phyloP scores from a whole-genome alignment of 2,888 invertebrate genomes.

The Morinoia aosen region DNA sequence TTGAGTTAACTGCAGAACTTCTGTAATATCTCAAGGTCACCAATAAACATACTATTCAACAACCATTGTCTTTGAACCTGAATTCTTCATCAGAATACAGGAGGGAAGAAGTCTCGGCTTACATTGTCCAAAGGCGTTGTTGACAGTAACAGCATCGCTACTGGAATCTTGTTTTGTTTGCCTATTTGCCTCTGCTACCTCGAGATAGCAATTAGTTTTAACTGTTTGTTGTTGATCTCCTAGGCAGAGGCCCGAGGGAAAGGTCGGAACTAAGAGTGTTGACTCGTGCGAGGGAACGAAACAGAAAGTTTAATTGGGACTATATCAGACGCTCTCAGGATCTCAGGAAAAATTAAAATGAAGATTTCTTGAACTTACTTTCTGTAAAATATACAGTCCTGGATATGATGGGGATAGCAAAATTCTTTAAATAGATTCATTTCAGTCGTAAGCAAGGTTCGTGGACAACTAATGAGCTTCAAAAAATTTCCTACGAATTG shows the following conservation, averaged over 20 bases:
- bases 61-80: neutral
- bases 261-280: neutral
- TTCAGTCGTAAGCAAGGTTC: neutral
- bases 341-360: neutral
- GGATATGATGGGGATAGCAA: no score
- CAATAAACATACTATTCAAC: neutral
- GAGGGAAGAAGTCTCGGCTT: neutral
- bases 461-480: neutral
- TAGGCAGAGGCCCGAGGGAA: neutral
- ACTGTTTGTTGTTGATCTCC: constrained; percentile 7
- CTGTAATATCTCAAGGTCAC: neutral
- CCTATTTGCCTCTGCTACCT: neutral
- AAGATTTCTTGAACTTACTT: no score
- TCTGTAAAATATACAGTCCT: no score
- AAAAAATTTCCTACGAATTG: neutral
- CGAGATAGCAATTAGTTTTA: constrained; percentile 13
- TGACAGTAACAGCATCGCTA: neutral
- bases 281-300: neutral
- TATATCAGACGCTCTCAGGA: neutral
- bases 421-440: neutral
- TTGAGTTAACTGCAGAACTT: no score
- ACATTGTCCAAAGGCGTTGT: neutral
- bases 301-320: neutral
- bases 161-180: neutral
- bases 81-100: neutral